Conservation (phyloP, 2,888 invertebrate species). For the Tillus elongatus region DNA sequence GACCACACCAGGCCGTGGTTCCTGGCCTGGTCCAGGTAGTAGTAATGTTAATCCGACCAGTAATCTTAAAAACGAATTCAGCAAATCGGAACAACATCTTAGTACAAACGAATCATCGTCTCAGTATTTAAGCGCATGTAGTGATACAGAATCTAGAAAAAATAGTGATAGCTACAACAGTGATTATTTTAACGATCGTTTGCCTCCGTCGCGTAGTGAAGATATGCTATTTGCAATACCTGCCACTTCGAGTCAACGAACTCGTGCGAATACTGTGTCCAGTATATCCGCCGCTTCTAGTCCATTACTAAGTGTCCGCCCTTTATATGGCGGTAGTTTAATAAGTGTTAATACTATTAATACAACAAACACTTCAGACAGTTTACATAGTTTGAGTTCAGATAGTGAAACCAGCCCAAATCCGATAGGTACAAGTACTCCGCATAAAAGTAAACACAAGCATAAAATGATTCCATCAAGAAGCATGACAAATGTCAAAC, state of each 20-base stretch:
- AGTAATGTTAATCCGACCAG: conserved; percentile 44
- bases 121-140: conserved; percentile 48
- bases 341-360: conserved; percentile 54
- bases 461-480: conserved; percentile 52
- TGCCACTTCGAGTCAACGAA: conserved; percentile 33
- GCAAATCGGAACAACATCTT: conserved; percentile 74
- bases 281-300: conserved; percentile 61
- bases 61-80: conserved; percentile 52
- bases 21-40: conserved; percentile 74
- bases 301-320: conserved; percentile 55
- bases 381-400: conserved; percentile 57
- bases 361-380: conserved; percentile 51
- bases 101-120: conserved; percentile 49
- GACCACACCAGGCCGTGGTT: conserved; percentile 69
- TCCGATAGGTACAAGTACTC: conserved; percentile 46
- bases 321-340: conserved; percentile 54
- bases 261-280: conserved; percentile 46
- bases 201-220: conserved; percentile 72
- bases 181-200: conserved; percentile 41
- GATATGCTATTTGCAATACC: conserved; percentile 53
- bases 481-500: conserved; percentile 55
- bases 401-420: conserved; percentile 50
- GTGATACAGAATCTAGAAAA: conserved; percentile 36
- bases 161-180: conserved; percentile 36
- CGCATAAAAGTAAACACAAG: conserved; percentile 41